These are phyloP conservation scores for Muntiacus reevesi DNA, from an alignment of 2,113 vertebrate genomes.

Conservation along the genomic window DNA sequence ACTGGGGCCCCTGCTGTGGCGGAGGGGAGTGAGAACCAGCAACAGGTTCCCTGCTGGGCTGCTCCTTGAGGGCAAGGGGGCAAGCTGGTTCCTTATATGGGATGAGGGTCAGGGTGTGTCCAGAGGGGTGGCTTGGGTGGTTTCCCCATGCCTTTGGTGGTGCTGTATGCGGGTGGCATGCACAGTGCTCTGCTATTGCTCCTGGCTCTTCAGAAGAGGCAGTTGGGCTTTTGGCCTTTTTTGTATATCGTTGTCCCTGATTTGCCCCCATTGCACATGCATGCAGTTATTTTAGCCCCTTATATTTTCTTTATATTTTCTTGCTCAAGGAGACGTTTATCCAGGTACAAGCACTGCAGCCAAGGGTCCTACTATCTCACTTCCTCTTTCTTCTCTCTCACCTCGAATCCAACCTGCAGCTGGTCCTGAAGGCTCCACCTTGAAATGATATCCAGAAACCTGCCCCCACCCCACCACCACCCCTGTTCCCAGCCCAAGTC, in stretches of 20 bases:
- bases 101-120: not conserved
- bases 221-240: not conserved
- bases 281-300: not conserved
- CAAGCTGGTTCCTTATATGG: not conserved
- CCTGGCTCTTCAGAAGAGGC: not conserved
- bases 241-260: not conserved
- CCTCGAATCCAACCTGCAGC: not conserved
- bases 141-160: not conserved
- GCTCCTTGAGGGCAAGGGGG: not conserved
- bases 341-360: not conserved
- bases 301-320: not conserved
- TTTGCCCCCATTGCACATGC: not conserved
- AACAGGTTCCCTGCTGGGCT: not conserved
- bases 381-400: not conserved
- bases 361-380: not conserved
- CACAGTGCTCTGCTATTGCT: not conserved
- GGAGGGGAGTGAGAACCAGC: not conserved
- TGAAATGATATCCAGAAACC: not conserved
- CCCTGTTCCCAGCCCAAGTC: not conserved
- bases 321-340: not conserved
- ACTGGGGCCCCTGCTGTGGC: too few species aligned
- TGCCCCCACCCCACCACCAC: not conserved
- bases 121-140: not conserved
- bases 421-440: not conserved
- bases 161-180: accelerated